phyloP scores from a whole-genome alignment of 2,113 vertebrate species.

The Eulemur macaco region DNA sequence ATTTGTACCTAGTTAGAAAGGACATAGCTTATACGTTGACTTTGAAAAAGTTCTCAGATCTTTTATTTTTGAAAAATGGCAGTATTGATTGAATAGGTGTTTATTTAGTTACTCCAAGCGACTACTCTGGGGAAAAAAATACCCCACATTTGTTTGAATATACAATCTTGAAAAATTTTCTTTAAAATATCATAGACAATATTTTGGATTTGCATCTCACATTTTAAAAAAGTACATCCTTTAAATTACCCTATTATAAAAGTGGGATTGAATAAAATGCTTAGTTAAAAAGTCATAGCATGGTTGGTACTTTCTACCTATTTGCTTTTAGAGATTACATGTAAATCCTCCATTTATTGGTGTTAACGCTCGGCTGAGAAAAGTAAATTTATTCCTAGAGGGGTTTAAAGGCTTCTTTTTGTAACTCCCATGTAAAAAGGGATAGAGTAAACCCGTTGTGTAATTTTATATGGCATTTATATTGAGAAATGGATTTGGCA shows the following conservation, averaged over 20 bases:
- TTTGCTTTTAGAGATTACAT: constrained; percentile 22
- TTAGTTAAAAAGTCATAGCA: constrained; percentile 26
- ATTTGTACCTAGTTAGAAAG: background rate
- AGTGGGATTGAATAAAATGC: constrained; percentile 40
- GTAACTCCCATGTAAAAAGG: constrained; percentile 29
- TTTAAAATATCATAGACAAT: constrained; percentile 34
- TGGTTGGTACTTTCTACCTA: constrained; percentile 47
- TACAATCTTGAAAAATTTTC: background rate
- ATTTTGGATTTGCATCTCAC: background rate
- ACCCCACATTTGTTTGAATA: background rate
- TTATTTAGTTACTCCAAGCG: background rate
- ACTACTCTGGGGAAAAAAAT: background rate
- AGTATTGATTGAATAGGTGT: background rate
- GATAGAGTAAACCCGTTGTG: constrained; percentile 22
- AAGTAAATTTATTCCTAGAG: constrained; percentile 47
- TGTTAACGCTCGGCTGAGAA: constrained; percentile 49
- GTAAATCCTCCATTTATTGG: constrained; percentile 54
- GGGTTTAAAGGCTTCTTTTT: constrained; percentile 48
- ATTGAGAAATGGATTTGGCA: constrained; percentile 47
- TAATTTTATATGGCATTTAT: constrained; percentile 53
- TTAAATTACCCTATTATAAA: background rate
- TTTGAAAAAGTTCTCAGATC: background rate
- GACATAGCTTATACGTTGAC: background rate
- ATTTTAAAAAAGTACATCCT: background rate
- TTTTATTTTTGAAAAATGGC: constrained; percentile 41